A percentile compares a stretch with the other conserved stretches of the same genome.
These are phyloP conservation scores for Salarias fasciatus DNA, from an alignment of 2,797 vertebrate species.

Conservation along the genomic window DNA sequence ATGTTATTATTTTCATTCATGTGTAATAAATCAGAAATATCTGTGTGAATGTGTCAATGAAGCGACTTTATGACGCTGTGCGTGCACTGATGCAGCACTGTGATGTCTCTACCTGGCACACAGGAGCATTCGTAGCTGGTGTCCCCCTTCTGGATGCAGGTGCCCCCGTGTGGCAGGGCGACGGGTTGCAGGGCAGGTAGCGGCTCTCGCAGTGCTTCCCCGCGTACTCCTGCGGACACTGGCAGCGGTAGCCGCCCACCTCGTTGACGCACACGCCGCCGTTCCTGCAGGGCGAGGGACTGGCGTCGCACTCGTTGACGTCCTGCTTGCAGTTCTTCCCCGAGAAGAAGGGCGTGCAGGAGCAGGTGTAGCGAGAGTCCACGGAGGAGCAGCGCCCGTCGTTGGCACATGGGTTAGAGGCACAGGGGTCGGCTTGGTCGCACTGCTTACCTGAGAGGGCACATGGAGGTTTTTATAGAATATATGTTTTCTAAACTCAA, in stretches of 20 bases:
- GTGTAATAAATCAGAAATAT: no score
- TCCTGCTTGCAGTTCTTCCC: conserved; percentile 93
- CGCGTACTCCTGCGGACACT: conserved; percentile 85
- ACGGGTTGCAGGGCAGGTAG: conserved; percentile 93
- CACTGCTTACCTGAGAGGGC: conserved; percentile 87
- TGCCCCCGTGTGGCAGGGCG: conserved; percentile 87
- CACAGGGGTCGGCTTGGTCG: conserved; percentile 91
- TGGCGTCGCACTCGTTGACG: conserved; percentile 87
- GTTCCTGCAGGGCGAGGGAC: conserved; percentile 83
- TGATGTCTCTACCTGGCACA: conserved; percentile 86
- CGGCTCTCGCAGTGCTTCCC: conserved; percentile 90
- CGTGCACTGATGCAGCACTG: no score
- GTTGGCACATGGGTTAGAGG: conserved; percentile 95
- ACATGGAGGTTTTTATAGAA: background rate
- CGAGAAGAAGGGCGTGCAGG: conserved; percentile 86
- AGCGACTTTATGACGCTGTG: no score
- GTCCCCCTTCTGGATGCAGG: conserved; percentile 88
- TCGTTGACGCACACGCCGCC: conserved; percentile 89
- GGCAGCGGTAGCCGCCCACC: conserved; percentile 88
- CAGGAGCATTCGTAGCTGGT: conserved; percentile 91
- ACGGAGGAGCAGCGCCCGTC: conserved; percentile 88
- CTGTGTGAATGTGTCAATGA: no score
- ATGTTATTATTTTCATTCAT: no score
- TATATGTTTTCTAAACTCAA: no score
- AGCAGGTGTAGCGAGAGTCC: conserved; percentile 87